Conservation (phyloP, 2,888 invertebrate genomes). For the Brenthis daphne region DNA sequence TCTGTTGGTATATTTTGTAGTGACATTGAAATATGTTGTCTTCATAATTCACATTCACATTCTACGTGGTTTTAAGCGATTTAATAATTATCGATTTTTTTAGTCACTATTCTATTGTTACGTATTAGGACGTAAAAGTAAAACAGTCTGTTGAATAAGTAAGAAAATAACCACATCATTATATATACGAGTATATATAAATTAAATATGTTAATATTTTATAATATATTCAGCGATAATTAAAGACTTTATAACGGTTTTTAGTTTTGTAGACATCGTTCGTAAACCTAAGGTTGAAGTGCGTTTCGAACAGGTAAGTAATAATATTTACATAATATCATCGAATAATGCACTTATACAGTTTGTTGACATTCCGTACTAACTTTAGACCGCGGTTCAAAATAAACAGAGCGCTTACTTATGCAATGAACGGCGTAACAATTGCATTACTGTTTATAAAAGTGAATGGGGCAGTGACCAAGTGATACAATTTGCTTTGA, state of each 20-base stretch:
- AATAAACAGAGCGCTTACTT: conserved; percentile 41
- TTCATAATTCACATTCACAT: too few relatives aligned
- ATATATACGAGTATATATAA: too few relatives aligned
- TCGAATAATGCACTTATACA: conserved; percentile 17
- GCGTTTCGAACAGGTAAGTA: not conserved
- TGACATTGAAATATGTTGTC: conserved; percentile 5
- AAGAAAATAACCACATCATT: too few relatives aligned
- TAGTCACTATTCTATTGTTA: too few relatives aligned
- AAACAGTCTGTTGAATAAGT: too few relatives aligned
- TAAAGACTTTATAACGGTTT: not conserved
- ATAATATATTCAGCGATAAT: too few relatives aligned
- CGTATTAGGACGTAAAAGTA: too few relatives aligned
- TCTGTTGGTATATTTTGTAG: not conserved
- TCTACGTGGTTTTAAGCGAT: too few relatives aligned
- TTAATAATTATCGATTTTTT: too few relatives aligned
- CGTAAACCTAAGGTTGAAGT: not conserved
- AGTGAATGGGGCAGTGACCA: conserved; percentile 41
- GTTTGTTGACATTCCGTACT: conserved; percentile 20
- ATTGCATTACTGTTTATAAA: conserved; percentile 23
- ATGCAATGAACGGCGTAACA: conserved; percentile 16
- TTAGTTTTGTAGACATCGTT: not conserved
- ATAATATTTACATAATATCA: conserved; percentile 7
- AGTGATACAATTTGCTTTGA: conserved; percentile 43
- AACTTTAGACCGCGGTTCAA: conserved; percentile 47
- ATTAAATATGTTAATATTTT: too few relatives aligned